These are phyloP conservation scores for Echinops telfairi DNA, from an alignment of 2,113 vertebrate genomes.

Conservation along the genomic window DNA sequence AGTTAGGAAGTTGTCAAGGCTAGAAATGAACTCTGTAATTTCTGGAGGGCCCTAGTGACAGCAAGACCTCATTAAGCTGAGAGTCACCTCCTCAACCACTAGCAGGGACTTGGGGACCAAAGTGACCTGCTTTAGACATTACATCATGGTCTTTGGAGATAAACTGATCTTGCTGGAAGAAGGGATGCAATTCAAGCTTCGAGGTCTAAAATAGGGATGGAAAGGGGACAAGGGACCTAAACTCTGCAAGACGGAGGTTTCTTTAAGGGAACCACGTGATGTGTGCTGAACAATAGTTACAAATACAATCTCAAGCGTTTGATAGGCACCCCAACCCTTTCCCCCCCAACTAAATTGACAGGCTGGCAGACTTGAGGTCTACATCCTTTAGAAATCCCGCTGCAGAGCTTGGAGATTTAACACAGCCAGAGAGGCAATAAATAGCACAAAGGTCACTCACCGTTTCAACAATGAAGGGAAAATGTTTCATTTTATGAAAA, in stretches of 20 bases:
- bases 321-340: neutral
- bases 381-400: slow-evolving; percentile 72
- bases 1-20: neutral
- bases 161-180: neutral
- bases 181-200: neutral
- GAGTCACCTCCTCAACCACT: slow-evolving; percentile 33
- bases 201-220: neutral
- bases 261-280: neutral
- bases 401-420: slow-evolving; percentile 45
- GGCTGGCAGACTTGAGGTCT: slow-evolving; percentile 70
- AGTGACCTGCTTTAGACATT: neutral
- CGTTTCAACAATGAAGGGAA: neutral
- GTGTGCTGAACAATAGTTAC: neutral
- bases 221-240: neutral
- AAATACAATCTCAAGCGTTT: neutral
- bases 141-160: neutral
- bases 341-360: slow-evolving; percentile 50
- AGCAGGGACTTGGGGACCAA: accelerated
- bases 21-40: neutral
- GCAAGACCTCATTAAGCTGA: slow-evolving; percentile 32
- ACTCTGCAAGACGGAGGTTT: neutral
- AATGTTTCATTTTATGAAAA: slow-evolving; percentile 67
- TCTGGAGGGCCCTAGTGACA: neutral
- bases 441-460: slow-evolving; percentile 2
- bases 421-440: slow-evolving; percentile 47